Evolutionary conservation across 2,113 vertebrate species (phyloP), one percentile per base, ranked within the genome.

Genomic region (Phocoena sinus): DNA sequence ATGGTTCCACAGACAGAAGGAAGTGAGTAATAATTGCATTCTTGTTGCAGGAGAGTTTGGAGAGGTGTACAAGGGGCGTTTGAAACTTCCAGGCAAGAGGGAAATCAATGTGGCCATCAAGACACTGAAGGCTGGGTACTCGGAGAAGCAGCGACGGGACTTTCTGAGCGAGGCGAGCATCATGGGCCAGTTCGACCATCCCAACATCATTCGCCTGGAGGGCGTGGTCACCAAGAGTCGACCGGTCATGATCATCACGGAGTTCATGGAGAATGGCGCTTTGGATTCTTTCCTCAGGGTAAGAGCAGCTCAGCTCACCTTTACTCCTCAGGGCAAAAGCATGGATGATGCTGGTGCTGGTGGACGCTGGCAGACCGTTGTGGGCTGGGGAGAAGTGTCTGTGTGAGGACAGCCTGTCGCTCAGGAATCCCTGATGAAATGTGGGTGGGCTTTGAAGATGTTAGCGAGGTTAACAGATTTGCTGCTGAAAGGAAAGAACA

Each of bases 181-280:
- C 98, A 99, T 99, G 99, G 99, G 99, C 6, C 99, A 99, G 98
- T 99, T 99, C 0, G 99, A 99, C 98, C 99, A 99, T 96, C 99
- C 99, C 50, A 99, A 99, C 97, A 99, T 99, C 92, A 99, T 99
- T 56, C 99, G 99, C 4, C 98, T 99, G 53, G 99, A 99, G 94
- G 99, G 99, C 0, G 99, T 99, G 25, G 99, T 99, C 97, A 99
- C 99, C 97, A 99, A 99, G 97, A 99, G 99, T 90, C 99, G 99
- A 0, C 99, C 99, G 0, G 99, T 99, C 97, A 99, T 99, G 99
- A 99, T 99, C 71, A 99, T 99, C 97, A 99, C 99, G 0, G 99
- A 99, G 98, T 99, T 99, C 97, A 99, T 99, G 99, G 99, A 99
- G 98, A 99, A 99, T 0, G 99, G 99, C 0, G 99, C 99, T 38